Evolutionary conservation across 1,140 invertebrate species (phyloP), one percentile per base, ranked within the genome.

Genomic region (Rhyzopertha dominica): DNA sequence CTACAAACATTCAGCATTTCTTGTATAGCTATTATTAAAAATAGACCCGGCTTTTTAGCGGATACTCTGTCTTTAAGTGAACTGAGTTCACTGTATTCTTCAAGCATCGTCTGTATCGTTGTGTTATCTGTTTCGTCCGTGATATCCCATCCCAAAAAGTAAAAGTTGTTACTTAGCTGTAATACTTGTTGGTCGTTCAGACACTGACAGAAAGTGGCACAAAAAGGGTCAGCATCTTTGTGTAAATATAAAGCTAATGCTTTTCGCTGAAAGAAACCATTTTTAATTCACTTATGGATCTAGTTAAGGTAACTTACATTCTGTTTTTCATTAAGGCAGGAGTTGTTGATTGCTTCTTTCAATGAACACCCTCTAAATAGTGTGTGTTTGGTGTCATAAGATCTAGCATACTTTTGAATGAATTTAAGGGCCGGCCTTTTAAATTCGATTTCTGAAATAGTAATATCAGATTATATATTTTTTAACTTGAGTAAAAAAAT

Each of bases 111-210:
- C 34, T 43, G 57, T 47, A 20, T 46, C 49, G 36, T 37, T 18
- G 26, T 59, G 54, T 43, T 47, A 53, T 9, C 14, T 9, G 13
- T 20, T 17, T 43, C 9, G n/a, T 57, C 25, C 30, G 47, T 47
- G 14, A 59, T 8, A 35, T 59, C 47, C 57, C 57, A 59, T 7
- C 49, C 52, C 7, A 55, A 31, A 7, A 59, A 2, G 7, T 49
- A 48, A 35, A 50, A 59, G 24, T 34, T 43, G 23, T 22, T 30
- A 19, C 45, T 42, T 12, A 57, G 32, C 13, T 46, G 19, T 8
- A 24, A 17, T 4, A 57, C 20, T 38, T 53, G 36, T 5, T 24
- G 29, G 20, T 31, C 46, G 14, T 17, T 25, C n/a, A 57, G 38
- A 47, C 51, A 44, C 17, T 44, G 9, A 12, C 29, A 41, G 29